Evolutionary conservation across 2,113 vertebrate genomes (phyloP).

Genomic region (Corydoras maculifer): DNA sequence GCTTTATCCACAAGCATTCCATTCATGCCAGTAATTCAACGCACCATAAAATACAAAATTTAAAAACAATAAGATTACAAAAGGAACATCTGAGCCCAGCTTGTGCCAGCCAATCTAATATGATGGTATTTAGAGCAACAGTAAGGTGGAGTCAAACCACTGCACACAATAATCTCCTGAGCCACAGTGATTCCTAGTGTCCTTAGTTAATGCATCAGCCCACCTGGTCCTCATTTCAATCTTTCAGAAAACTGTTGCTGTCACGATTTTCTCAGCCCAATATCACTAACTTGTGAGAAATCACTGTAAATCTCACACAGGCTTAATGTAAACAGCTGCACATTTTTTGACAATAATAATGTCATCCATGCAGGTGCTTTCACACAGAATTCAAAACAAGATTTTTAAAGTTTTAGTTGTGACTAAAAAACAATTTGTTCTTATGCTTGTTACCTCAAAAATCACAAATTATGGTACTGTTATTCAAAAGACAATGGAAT

Average conservation of each 20-base stretch:
- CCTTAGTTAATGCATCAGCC: constrained; percentile 24
- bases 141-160: constrained; percentile 18
- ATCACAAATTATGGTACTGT: no score
- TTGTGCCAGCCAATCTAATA: constrained; percentile 15
- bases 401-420: no score
- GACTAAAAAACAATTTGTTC: no score
- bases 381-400: no score
- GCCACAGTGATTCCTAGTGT: constrained; percentile 33
- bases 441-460: no score
- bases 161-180: constrained; percentile 23
- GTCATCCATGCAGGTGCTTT: no score
- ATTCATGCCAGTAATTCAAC: neutral
- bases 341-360: no score
- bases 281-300: constrained; percentile 1
- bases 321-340: no score
- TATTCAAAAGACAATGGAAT: no score
- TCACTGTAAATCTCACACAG: constrained; percentile 19
- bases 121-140: constrained; percentile 26
- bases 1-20: neutral
- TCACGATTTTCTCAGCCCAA: constrained; percentile 14
- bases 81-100: neutral
- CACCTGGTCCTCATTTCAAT: constrained; percentile 46
- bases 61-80: constrained; percentile 24
- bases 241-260: constrained; percentile 17
- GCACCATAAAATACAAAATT: constrained; percentile 4